Conservation (phyloP, 2,888 invertebrate species). For the Spilarctia lutea region DNA sequence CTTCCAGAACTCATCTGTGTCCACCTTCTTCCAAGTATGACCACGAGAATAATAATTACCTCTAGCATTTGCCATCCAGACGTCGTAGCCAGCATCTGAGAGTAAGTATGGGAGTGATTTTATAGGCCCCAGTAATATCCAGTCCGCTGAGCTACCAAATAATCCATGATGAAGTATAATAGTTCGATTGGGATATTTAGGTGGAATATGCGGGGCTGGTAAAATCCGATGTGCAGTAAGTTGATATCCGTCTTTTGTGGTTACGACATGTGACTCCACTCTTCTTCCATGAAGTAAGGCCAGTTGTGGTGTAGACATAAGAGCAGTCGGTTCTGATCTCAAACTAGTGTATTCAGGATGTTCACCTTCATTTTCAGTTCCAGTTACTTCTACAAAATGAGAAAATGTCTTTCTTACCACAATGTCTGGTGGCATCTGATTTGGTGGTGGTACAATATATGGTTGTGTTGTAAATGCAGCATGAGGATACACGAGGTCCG, state of each 20-base stretch:
- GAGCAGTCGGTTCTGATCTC: constrained; percentile 56
- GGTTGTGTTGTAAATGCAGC: background rate
- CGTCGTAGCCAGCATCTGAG: constrained; percentile 85
- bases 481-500: constrained; percentile 29
- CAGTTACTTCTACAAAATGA: constrained; percentile 51
- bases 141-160: constrained; percentile 76
- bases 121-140: constrained; percentile 71
- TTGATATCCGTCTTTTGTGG: constrained; percentile 70
- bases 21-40: constrained; percentile 55
- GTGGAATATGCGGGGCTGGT: constrained; percentile 16
- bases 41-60: constrained; percentile 74
- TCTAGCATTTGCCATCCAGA: constrained; percentile 86
- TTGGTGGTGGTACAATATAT: background rate
- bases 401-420: constrained; percentile 46
- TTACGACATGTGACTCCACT: constrained; percentile 67
- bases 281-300: constrained; percentile 65
- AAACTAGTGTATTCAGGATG: constrained; percentile 45
- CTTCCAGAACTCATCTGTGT: constrained; percentile 65
- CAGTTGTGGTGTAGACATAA: constrained; percentile 67
- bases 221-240: constrained; percentile 69
- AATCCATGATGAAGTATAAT: constrained; percentile 74
- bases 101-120: constrained; percentile 78
- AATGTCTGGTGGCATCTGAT: constrained; percentile 15
- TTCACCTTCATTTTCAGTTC: constrained; percentile 41
- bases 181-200: constrained; percentile 45